Evolutionary conservation across 30 jellyfish, hydroid and myxozoan genomes (phyloP).

Genomic region (Hydractinia echinata): DNA sequence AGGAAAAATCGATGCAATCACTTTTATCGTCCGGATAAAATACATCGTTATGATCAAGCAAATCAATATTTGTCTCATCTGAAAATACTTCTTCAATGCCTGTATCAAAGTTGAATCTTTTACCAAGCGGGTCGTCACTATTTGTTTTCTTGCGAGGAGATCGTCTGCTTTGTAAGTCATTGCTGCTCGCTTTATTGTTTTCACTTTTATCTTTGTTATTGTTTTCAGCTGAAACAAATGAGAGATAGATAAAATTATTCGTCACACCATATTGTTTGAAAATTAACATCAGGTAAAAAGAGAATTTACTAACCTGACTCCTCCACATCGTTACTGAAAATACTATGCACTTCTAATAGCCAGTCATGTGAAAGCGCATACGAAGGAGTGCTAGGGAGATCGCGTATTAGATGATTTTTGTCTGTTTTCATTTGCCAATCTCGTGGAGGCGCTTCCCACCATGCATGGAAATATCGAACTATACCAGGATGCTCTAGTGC

Average conservation of each 20-base stretch:
- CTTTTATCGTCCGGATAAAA: constrained; percentile 40
- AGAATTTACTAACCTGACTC: too few species aligned
- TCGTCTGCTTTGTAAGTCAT: too few species aligned
- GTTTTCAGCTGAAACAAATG: too few species aligned
- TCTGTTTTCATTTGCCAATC: constrained; percentile 85
- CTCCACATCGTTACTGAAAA: neutral
- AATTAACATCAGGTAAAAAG: too few species aligned
- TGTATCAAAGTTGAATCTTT: constrained; percentile 34
- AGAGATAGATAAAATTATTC: too few species aligned
- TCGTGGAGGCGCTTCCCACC: constrained; percentile 98
- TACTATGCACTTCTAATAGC: constrained; percentile 54
- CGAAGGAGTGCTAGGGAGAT: constrained; percentile 4
- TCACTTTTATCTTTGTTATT: too few species aligned
- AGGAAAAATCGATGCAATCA: neutral
- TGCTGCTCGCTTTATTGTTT: too few species aligned
- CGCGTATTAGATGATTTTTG: constrained; percentile 26
- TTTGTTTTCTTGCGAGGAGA: constrained; percentile 36
- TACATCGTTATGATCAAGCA: constrained; percentile 57
- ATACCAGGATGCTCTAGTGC: constrained; percentile 96
- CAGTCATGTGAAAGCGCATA: constrained; percentile 81
- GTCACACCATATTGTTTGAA: too few species aligned
- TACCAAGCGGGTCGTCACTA: constrained; percentile 82
- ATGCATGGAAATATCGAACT: constrained; percentile 89
- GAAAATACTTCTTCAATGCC: constrained; percentile 44
- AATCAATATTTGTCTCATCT: constrained; percentile 37